A percentile compares a stretch with the other conserved stretches of the same genome.
Conservation (phyloP, 2,888 invertebrate genomes). For the Sturmia bella region DNA sequence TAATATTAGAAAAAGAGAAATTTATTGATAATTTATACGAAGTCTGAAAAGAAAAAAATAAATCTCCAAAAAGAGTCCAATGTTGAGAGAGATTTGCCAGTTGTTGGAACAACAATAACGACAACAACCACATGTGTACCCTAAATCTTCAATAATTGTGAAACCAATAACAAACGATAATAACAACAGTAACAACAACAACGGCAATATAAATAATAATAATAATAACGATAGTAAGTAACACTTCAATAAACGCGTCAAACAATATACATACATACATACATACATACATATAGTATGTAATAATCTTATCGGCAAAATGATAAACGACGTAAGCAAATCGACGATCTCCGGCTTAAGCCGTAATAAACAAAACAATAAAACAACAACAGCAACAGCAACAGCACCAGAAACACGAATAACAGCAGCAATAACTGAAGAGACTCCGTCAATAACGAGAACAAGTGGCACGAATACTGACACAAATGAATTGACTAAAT, state of each 20-base stretch:
- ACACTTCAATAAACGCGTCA: slow-evolving; percentile 65
- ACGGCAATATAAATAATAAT: slow-evolving; percentile 27
- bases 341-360: slow-evolving; percentile 52
- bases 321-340: slow-evolving; percentile 71
- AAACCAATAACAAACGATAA: slow-evolving; percentile 48
- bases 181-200: slow-evolving; percentile 21
- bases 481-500: slow-evolving; percentile 33
- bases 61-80: not conserved
- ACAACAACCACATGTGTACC: not conserved
- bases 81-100: not conserved
- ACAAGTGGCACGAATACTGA: slow-evolving; percentile 33
- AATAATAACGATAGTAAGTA: slow-evolving; percentile 29
- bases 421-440: not conserved
- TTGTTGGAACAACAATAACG: not conserved
- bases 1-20: not conserved
- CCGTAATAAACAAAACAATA: slow-evolving; percentile 51
- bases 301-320: slow-evolving; percentile 71
- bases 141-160: slow-evolving; percentile 31
- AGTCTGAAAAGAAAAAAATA: slow-evolving; percentile 1
- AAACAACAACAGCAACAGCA: slow-evolving; percentile 15
- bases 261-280: slow-evolving; percentile 59
- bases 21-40: slow-evolving; percentile 16
- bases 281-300: too few species aligned
- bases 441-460: not conserved
- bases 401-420: not conserved